A percentile compares a stretch with the other conserved stretches of the same genome.
Evolutionary conservation across 2,888 invertebrate species (phyloP).

Genomic region (Drosophila anomelani): DNA sequence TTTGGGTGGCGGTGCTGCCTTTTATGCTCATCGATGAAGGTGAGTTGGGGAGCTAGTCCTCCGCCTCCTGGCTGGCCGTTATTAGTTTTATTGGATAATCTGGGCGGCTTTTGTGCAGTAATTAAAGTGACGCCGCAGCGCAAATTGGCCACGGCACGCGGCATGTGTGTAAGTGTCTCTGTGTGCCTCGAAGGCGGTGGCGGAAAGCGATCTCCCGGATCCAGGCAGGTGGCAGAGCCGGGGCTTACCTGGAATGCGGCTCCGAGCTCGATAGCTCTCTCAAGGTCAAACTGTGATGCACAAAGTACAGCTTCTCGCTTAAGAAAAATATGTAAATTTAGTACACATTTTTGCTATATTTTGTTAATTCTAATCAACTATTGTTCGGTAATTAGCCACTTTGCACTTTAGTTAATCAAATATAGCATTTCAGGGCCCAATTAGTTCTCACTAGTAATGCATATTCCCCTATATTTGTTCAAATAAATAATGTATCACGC

Average conservation of each 20-base stretch:
- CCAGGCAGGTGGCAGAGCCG: conserved; percentile 6
- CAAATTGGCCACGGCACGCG: conserved; percentile 51
- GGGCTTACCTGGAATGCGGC: conserved; percentile 29
- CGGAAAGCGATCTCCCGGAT: conserved; percentile 3
- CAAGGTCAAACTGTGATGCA: conserved; percentile 32
- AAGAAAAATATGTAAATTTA: neutral
- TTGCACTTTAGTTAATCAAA: neutral
- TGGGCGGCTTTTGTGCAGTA: conserved; percentile 68
- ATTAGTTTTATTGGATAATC: conserved; percentile 71
- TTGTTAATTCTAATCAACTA: neutral
- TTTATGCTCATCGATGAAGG: conserved; percentile 88
- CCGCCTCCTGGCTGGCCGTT: neutral
- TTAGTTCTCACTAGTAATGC: neutral
- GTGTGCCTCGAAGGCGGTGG: conserved; percentile 1
- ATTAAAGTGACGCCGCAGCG: conserved; percentile 58
- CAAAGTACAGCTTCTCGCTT: conserved; percentile 18
- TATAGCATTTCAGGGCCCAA: too few relatives aligned
- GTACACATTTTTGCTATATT: neutral
- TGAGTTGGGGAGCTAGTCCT: conserved; percentile 62
- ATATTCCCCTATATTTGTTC: neutral
- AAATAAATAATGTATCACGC: neutral
- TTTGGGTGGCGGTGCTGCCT: conserved; percentile 89
- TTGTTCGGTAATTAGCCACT: neutral
- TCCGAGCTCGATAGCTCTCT: conserved; percentile 12
- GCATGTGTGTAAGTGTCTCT: conserved; percentile 7